Conservation (phyloP, 2,113 vertebrate species). For the Microcebus ravelobensis region DNA sequence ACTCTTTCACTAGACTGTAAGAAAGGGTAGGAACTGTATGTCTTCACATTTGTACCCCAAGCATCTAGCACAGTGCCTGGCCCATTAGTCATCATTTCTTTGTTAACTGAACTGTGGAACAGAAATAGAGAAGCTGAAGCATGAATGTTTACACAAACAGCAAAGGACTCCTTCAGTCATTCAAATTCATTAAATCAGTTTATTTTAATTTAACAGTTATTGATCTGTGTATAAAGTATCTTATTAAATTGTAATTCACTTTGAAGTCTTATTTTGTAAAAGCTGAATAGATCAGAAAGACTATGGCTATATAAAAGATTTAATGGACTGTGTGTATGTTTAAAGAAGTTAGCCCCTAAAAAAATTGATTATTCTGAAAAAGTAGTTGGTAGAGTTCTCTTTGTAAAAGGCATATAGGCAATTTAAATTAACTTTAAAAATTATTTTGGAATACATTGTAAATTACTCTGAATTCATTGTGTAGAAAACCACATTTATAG, state of each 20-base stretch:
- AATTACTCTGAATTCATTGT: constrained; percentile 12
- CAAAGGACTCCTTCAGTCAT: neutral
- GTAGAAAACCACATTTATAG: neutral
- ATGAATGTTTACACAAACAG: neutral
- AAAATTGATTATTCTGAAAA: constrained; percentile 31
- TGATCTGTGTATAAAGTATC: neutral
- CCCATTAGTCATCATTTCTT: neutral
- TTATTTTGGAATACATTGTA: neutral
- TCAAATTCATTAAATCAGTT: neutral
- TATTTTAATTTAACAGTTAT: neutral
- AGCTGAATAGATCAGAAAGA: constrained; percentile 7
- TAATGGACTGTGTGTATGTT: neutral
- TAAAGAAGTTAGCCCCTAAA: constrained; percentile 14
- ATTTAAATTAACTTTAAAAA: constrained; percentile 35
- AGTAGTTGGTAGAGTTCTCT: neutral
- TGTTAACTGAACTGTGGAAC: neutral
- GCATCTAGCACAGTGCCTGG: neutral
- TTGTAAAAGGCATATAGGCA: neutral
- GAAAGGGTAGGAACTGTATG: neutral
- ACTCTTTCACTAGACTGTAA: neutral
- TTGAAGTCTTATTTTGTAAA: constrained; percentile 45
- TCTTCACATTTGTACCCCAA: neutral
- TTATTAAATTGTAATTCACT: constrained; percentile 31
- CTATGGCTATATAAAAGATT: neutral
- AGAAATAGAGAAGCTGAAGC: neutral